A percentile compares a stretch with the other conserved stretches of the same genome.
Conservation (phyloP, 2,888 invertebrate genomes). For the Saturnia pavonia region DNA sequence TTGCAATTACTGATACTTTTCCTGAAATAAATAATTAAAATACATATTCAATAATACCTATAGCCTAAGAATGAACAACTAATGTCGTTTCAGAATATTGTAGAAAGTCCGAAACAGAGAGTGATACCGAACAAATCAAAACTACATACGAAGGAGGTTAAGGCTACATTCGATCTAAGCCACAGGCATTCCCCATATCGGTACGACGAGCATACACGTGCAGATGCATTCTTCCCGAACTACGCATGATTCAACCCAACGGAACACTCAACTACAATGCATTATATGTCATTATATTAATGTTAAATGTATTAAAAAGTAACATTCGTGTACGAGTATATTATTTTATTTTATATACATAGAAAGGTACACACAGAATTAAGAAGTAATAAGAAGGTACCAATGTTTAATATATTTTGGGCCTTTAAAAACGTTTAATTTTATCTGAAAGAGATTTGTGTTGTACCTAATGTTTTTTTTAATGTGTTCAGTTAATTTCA, state of each 20-base stretch:
- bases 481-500: too few species aligned
- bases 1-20: too few species aligned
- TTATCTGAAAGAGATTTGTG: too few species aligned
- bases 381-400: too few species aligned
- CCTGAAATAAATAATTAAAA: neutral
- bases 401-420: too few species aligned
- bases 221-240: slow-evolving; percentile 56
- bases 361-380: too few species aligned
- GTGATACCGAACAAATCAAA: slow-evolving; percentile 35
- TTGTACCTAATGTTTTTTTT: too few species aligned
- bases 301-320: neutral
- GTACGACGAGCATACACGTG: slow-evolving; percentile 46
- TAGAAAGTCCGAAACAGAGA: slow-evolving; percentile 45
- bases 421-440: too few species aligned
- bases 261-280: slow-evolving; percentile 28
- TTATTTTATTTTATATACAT: neutral
- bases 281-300: slow-evolving; percentile 23
- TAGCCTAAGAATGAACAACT: slow-evolving; percentile 23
- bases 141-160: slow-evolving; percentile 40
- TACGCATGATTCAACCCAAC: slow-evolving; percentile 42
- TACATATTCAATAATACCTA: neutral
- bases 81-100: slow-evolving; percentile 54
- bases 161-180: slow-evolving; percentile 40
- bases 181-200: slow-evolving; percentile 47
- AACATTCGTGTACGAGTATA: neutral